Evolutionary conservation across 2,888 invertebrate genomes (phyloP), one percentile per base, ranked within the genome.

Genomic region (Nudaria mundana): DNA sequence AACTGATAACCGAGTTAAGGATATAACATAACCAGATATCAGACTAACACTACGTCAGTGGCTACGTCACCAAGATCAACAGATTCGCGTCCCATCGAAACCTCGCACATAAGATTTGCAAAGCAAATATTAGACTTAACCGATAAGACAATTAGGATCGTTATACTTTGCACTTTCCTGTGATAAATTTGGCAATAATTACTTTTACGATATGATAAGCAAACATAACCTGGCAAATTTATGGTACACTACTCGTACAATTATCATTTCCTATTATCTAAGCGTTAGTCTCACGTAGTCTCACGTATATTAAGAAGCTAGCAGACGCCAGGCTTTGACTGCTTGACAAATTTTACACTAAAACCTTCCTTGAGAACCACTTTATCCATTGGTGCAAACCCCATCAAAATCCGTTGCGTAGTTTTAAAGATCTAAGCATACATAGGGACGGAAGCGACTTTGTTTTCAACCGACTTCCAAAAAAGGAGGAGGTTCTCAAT

Each of bases 91-190:
- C 68, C 71, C 71, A 76, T 75, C 71, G 65, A 73, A 71, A 63
- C 66, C 59, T 63, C 52, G 54, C 52, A 54, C 79, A 83, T 81
- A 81, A 83, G 80, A 76, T 76, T 69, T 56, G 50, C 53, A 56
- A 46, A 38, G 57, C 75, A 71, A 83, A 84, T 81, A 82, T 82
- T 82, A 67, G 73, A 55, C 57, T 57, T 63, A 55, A 29, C 35
- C 66, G 82, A 82, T 81, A 83, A 81, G 63, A 56, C 64, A 66
- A 71, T 66, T 69, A 79, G 62, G 82, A 83, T 83, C 83, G 80
- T 83, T 82, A 83, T 74, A 83, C 82, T 82, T 81, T 83, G 72
- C 82, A 76, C 79, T 81, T 77, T 77, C 66, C 53, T 57, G 71
- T 54, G 79, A 79, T 80, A 79, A 71, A 67, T 71, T 74, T 73